phyloP scores from a whole-genome alignment of 1,140 invertebrate species.

The Rhopalosiphum maidis region DNA sequence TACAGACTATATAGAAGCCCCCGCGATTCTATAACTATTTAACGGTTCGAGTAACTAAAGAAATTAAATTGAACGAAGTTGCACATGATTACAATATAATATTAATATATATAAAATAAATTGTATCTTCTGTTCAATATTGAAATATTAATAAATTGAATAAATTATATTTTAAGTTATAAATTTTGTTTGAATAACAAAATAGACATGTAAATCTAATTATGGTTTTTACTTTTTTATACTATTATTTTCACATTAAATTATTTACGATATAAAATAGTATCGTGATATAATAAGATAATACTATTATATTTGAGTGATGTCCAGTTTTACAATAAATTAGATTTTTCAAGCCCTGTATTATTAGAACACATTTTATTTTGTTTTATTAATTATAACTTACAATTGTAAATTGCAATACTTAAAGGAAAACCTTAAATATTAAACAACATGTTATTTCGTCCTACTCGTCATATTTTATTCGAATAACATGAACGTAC shows the following conservation, averaged over 20 bases:
- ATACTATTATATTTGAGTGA: not conserved
- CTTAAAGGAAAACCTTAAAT: too few species aligned
- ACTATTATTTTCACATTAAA: not conserved
- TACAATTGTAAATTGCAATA: too few species aligned
- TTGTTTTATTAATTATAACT: too few species aligned
- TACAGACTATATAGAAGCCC: not conserved
- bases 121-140: not conserved
- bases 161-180: not conserved
- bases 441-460: not conserved
- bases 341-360: not conserved
- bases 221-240: not conserved
- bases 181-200: too few species aligned
- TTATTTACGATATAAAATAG: too few species aligned
- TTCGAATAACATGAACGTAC: not conserved
- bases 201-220: not conserved
- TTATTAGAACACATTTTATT: too few species aligned
- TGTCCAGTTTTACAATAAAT: not conserved
- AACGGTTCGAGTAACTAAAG: too few species aligned
- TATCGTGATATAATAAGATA: too few species aligned
- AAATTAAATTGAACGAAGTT: too few species aligned
- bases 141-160: not conserved
- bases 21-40: not conserved
- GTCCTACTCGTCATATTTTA: not conserved
- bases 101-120: not conserved
- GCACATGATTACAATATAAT: not conserved